These are phyloP conservation scores for Euzetes globulus DNA, from an alignment of 2,888 invertebrate genomes.

Conservation along the genomic window DNA sequence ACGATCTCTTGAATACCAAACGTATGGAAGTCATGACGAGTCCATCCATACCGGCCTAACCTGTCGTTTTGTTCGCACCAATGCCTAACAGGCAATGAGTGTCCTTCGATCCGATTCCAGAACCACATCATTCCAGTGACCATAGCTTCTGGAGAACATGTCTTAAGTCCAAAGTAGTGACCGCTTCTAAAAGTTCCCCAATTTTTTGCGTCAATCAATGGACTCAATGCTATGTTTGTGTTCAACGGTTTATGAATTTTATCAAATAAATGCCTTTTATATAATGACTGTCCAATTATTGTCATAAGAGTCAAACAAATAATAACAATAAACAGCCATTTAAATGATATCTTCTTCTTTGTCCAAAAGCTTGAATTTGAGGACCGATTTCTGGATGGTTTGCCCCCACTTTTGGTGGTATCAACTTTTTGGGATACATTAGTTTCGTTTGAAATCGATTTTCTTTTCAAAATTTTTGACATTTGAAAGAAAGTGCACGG, in stretches of 20 bases:
- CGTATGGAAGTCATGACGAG: conserved; percentile 78
- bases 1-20: conserved; percentile 85
- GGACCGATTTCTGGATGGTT: no score
- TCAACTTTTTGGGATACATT: no score
- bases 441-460: no score
- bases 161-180: conserved; percentile 81
- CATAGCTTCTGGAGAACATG: conserved; percentile 75
- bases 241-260: conserved; percentile 25
- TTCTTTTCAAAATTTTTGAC: no score
- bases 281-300: background rate
- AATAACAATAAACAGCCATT: background rate
- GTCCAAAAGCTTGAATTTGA: no score
- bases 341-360: no score
- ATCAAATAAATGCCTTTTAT: background rate
- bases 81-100: conserved; percentile 55
- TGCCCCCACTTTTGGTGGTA: no score
- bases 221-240: conserved; percentile 27
- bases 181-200: conserved; percentile 93
- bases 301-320: background rate
- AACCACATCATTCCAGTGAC: conserved; percentile 97
- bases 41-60: conserved; percentile 76
- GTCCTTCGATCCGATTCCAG: conserved; percentile 52
- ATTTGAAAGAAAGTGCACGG: no score
- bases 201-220: background rate
- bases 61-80: conserved; percentile 86